phyloP scores from a whole-genome alignment of 2,113 vertebrate species.

The Panthera leo region DNA sequence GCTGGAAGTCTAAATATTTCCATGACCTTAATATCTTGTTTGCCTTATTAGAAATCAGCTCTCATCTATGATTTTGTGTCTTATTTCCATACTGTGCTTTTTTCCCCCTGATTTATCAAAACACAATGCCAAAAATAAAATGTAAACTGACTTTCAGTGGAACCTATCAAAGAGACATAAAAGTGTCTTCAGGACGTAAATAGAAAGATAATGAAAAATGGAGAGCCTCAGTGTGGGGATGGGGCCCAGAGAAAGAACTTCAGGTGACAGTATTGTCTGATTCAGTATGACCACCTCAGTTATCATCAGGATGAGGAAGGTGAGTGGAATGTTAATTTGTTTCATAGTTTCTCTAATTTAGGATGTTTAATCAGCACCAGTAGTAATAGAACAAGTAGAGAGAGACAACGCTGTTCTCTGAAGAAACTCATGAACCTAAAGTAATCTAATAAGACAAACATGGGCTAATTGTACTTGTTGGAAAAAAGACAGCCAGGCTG shows the following conservation, averaged over 20 bases:
- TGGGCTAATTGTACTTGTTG: constrained; percentile 27
- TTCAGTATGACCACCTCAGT: not conserved
- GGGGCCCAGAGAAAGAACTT: not conserved
- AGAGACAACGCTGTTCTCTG: not conserved
- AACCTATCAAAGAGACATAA: constrained; percentile 10
- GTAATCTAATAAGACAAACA: constrained; percentile 41
- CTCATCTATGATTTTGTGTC: not conserved
- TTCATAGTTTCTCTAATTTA: constrained; percentile 50
- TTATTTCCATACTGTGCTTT: not conserved
- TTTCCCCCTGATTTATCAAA: not conserved
- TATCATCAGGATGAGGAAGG: constrained; percentile 12
- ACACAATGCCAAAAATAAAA: constrained; percentile 35
- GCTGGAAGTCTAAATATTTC: constrained; percentile 51
- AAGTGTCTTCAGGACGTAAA: not conserved
- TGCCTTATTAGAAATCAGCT: not conserved
- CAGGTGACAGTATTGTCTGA: not conserved
- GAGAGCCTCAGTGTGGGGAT: not conserved
- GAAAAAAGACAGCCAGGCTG: not conserved
- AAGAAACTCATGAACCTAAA: constrained; percentile 47
- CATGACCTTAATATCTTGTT: not conserved
- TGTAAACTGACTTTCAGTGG: not conserved
- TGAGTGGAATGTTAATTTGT: constrained; percentile 49
- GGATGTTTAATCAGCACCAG: not conserved
- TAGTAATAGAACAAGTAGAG: constrained; percentile 24
- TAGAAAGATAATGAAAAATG: constrained; percentile 10